phyloP scores from a whole-genome alignment of 1,140 invertebrate species.

The Uloborus diversus region DNA sequence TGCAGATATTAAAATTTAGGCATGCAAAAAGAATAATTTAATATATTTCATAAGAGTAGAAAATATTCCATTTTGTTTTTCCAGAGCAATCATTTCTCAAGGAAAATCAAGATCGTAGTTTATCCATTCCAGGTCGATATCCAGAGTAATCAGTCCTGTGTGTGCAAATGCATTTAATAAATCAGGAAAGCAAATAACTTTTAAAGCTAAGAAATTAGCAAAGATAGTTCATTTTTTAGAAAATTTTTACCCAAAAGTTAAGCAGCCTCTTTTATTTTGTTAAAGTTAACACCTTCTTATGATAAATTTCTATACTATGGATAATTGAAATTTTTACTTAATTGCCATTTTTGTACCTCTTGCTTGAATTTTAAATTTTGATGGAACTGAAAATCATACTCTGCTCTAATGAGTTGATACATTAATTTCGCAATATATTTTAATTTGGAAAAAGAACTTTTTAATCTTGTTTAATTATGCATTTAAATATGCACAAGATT shows the following conservation, averaged over 20 bases:
- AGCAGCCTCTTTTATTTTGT: neutral
- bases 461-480: too few species aligned
- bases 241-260: neutral
- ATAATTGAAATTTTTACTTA: too few species aligned
- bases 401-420: too few species aligned
- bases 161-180: neutral
- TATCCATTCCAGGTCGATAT: slow-evolving; percentile 23
- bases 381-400: too few species aligned
- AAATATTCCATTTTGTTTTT: neutral
- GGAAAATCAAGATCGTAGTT: slow-evolving; percentile 1
- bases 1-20: neutral
- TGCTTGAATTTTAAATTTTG: too few species aligned
- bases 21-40: neutral
- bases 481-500: too few species aligned
- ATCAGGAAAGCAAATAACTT: neutral
- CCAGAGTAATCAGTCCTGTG: slow-evolving; percentile 4
- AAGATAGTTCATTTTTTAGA: neutral
- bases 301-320: too few species aligned
- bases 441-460: too few species aligned
- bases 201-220: neutral
- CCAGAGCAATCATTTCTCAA: neutral
- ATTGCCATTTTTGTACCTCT: too few species aligned
- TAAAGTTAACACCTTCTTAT: neutral
- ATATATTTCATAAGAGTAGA: neutral
- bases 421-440: too few species aligned